Base-by-base conservation (phyloP, 2,888 invertebrate species). In the Pycnomerus fuliginosus region DNA sequence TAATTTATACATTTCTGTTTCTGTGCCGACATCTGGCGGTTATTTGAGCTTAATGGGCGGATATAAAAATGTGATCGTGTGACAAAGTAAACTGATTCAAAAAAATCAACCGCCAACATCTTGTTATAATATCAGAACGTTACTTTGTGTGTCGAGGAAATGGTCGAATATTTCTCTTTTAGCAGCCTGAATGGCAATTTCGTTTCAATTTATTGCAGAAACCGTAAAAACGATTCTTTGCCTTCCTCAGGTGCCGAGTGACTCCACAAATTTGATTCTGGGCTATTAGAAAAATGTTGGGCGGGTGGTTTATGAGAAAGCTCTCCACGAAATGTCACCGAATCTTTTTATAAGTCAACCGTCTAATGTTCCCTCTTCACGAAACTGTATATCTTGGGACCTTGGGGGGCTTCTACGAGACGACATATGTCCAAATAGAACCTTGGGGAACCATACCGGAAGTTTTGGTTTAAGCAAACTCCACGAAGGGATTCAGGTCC, bases 371-470 rank as follows among this genome's bases (percentile, higher is more conserved):
- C n/a, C n/a, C n/a, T n/a, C n/a, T n/a, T n/a, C n/a, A n/a, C n/a
- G n/a, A n/a, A n/a, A n/a, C n/a, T n/a, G n/a, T 49, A 52, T 43
- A 46, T 48, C 37, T 37, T 25, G 28, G 24, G 32, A 37, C 47
- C 42, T 47, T 38, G 33, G 47, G 37, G 39, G 29, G 43, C 34
- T 28, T 38, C 40, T 24, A 16, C 29, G 39, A 28, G 31, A 30
- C 39, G 49, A 50, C 52, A 48, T 44, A 45, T 50, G 50, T 47
- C 45, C 40, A 50, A 52, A 52, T 52, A 40, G 50, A 52, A 41
- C 52, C 52, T 44, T 35, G 33, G 52, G 52, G 52, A 52, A 45
- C 50, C 35, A 42, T 50, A 43, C 31, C 37, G 47, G 50, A 50
- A 52, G 48, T 48, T 50, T 41, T 48, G 52, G 47, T 44, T 50